Conservation (phyloP, 2,113 vertebrate genomes). For the Microtus pennsylvanicus region DNA sequence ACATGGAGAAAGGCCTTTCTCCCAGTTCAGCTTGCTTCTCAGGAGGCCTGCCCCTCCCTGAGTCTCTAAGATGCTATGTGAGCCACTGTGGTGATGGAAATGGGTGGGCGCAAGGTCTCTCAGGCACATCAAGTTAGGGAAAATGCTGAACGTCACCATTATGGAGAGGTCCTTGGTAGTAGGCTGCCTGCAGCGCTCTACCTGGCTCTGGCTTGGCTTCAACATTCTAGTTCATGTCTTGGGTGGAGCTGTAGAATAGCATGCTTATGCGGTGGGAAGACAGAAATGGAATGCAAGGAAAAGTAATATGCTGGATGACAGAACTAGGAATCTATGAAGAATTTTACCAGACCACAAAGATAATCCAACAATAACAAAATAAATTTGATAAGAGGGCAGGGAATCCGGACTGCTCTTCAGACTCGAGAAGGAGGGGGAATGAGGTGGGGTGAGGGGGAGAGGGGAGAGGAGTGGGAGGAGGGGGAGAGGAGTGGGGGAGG, state of each 20-base stretch:
- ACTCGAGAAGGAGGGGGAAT: too few relatives aligned
- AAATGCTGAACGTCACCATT: not conserved
- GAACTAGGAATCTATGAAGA: slow-evolving; percentile 26
- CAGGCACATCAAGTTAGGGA: not conserved
- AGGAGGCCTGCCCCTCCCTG: not conserved
- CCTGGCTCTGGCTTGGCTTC: slow-evolving; percentile 8
- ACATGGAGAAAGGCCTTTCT: not conserved
- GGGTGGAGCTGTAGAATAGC: not conserved
- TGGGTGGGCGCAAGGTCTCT: not conserved
- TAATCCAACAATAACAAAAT: slow-evolving; percentile 16
- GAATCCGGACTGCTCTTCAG: too few relatives aligned
- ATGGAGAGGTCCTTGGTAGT: not conserved
- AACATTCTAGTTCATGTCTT: slow-evolving; percentile 36
- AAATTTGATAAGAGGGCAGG: slow-evolving; percentile 15
- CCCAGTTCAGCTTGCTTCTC: not conserved
- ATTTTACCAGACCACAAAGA: slow-evolving; percentile 41
- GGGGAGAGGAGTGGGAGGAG: rapidly evolving
- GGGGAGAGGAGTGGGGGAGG: rapidly evolving
- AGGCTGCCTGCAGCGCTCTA: not conserved
- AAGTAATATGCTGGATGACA: not conserved
- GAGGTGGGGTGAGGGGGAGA: too few relatives aligned
- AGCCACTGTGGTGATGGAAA: slow-evolving; percentile 4
- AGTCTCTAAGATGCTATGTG: slow-evolving; percentile 13
- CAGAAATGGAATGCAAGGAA: not conserved
- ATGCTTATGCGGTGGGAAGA: slow-evolving; percentile 31